A percentile compares a stretch with the other conserved stretches of the same genome.
Conservation (phyloP, 2,797 vertebrate species). For the Parauchenoglanis ngamensis region DNA sequence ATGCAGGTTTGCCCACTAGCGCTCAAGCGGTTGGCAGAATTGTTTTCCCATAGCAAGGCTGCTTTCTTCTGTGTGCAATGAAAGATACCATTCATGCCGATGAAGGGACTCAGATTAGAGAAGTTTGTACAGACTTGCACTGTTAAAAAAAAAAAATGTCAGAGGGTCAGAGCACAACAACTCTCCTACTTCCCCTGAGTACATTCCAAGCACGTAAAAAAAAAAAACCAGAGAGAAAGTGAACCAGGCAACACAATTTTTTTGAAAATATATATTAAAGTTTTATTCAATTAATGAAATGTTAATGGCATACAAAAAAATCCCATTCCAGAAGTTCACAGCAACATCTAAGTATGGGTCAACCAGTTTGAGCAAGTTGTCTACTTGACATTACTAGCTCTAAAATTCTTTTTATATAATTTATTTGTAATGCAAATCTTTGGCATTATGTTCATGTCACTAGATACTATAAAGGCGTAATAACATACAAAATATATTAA, state of each 20-base stretch:
- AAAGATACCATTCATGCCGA: constrained; percentile 57
- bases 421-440: constrained; percentile 91
- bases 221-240: constrained; percentile 8
- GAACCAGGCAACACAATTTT: constrained; percentile 40
- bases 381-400: constrained; percentile 79
- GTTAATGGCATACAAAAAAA: constrained; percentile 75
- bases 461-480: constrained; percentile 74
- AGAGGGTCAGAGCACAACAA: constrained; percentile 28
- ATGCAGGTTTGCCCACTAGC: constrained; percentile 52
- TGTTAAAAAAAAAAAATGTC: constrained; percentile 32
- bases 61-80: constrained; percentile 43
- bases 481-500: constrained; percentile 97
- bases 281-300: constrained; percentile 80
- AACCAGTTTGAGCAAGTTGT: constrained; percentile 70
- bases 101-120: constrained; percentile 46
- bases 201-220: constrained; percentile 26
- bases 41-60: constrained; percentile 43
- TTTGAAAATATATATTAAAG: constrained; percentile 77
- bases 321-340: constrained; percentile 78
- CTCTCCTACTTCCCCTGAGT: not conserved
- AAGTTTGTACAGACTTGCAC: constrained; percentile 53
- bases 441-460: constrained; percentile 80
- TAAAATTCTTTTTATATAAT: constrained; percentile 86
- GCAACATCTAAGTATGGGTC: constrained; percentile 72
- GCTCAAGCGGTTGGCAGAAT: constrained; percentile 51